A percentile compares a stretch with the other conserved stretches of the same genome.
Evolutionary conservation across 1,140 invertebrate species (phyloP).

Genomic region (Polypedilum pembai): DNA sequence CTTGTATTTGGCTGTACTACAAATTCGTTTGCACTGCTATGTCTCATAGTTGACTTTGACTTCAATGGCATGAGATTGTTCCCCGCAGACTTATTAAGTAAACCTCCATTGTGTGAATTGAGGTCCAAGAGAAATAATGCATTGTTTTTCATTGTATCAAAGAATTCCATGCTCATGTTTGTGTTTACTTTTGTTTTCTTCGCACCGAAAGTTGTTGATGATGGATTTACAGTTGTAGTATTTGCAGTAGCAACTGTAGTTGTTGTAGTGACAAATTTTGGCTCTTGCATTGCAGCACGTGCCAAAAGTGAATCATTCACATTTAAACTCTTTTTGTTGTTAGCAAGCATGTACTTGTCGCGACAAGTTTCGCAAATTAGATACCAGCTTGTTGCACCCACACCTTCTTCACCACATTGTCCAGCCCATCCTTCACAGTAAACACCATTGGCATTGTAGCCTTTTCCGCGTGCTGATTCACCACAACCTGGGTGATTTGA

Average conservation of each 20-base stretch:
- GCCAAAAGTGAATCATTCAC: conserved; percentile 36
- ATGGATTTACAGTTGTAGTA: conserved; percentile 35
- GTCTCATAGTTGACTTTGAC: neutral
- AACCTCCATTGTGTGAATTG: conserved; percentile 21
- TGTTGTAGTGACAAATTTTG: conserved; percentile 33
- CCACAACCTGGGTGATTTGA: conserved; percentile 84
- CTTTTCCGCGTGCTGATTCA: conserved; percentile 71
- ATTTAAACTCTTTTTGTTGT: conserved; percentile 45
- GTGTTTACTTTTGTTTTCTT: conserved; percentile 40
- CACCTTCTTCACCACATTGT: conserved; percentile 79
- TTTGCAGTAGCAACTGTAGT: conserved; percentile 59
- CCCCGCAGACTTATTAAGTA: neutral
- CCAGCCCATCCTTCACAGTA: conserved; percentile 82
- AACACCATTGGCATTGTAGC: conserved; percentile 77
- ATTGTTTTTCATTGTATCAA: conserved; percentile 73
- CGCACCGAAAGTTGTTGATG: conserved; percentile 36
- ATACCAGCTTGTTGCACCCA: conserved; percentile 79
- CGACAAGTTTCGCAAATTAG: conserved; percentile 83
- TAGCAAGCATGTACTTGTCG: conserved; percentile 65
- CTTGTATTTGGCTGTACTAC: neutral
- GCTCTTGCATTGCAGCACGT: conserved; percentile 40
- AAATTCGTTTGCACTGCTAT: conserved; percentile 9
- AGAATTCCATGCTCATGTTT: conserved; percentile 39
- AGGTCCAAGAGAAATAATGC: conserved; percentile 89
- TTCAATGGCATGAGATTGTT: conserved; percentile 24